These are phyloP conservation scores for Hirudo medicinalis DNA, from an alignment of 1,140 invertebrate species.

Conservation along the genomic window DNA sequence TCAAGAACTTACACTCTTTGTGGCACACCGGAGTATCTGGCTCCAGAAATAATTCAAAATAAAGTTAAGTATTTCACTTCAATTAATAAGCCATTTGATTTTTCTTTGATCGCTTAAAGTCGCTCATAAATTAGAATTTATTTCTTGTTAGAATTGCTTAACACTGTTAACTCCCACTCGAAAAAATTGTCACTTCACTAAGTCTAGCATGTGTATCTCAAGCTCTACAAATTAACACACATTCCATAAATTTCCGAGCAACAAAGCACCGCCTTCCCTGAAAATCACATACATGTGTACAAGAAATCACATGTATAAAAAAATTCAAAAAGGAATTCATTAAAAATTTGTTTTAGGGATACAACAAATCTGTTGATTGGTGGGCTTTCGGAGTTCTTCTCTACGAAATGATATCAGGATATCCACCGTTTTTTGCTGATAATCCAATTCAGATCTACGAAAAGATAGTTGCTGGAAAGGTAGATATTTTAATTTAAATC, in stretches of 20 bases:
- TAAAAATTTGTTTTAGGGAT: conserved; percentile 48
- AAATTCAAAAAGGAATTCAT: not conserved
- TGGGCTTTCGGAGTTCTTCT: conserved; percentile 79
- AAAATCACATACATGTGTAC: no score
- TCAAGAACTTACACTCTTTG: conserved; percentile 99
- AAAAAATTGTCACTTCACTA: no score
- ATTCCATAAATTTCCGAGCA: no score
- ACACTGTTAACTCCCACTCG: no score
- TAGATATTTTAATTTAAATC: not conserved
- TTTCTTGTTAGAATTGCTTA: no score
- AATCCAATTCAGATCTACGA: conserved; percentile 65
- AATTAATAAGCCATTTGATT: no score
- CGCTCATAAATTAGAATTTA: no score
- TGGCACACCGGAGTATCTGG: conserved; percentile 95
- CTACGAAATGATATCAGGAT: conserved; percentile 51
- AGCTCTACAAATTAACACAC: no score
- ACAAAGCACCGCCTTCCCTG: no score
- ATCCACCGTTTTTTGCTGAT: conserved; percentile 46
- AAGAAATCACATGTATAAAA: not conserved
- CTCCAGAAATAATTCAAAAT: conserved; percentile 91
- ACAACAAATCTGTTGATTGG: conserved; percentile 90
- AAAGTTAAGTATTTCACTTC: conserved; percentile 46
- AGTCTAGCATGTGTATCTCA: no score
- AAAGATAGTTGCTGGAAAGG: conserved; percentile 53
- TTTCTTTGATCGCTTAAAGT: no score